Percentiles rank a stretch among this genome's conserved stretches.
These are phyloP conservation scores for Tenthredo notha DNA, from an alignment of 2,888 invertebrate genomes.

Conservation along the genomic window DNA sequence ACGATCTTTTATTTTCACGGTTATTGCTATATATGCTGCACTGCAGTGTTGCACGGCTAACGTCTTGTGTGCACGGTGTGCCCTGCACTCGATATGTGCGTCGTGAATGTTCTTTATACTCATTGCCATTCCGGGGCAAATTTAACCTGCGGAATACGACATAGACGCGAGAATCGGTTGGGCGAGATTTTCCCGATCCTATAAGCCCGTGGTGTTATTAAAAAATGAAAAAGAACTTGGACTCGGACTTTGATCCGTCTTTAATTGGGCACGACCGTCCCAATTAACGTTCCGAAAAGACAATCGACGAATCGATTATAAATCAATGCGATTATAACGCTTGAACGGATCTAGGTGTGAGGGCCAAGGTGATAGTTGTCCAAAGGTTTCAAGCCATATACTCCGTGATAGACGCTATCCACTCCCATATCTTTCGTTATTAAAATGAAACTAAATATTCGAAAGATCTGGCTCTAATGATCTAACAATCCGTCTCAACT, in stretches of 20 bases:
- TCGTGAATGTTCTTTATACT: conserved; percentile 2
- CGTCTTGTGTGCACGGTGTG: background rate
- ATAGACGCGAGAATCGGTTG: background rate
- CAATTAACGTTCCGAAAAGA: conserved; percentile 71
- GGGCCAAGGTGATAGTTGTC: conserved; percentile 59
- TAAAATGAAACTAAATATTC: conserved; percentile 76
- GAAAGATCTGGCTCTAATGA: conserved; percentile 70
- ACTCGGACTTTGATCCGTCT: conserved; percentile 51
- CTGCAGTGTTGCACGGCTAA: background rate
- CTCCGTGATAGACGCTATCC: conserved; percentile 25
- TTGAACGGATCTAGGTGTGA: conserved; percentile 67
- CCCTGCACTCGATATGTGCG: background rate
- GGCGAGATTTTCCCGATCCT: background rate
- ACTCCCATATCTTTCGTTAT: conserved; percentile 69
- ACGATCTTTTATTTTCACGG: conserved; percentile 38
- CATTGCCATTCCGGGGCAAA: background rate
- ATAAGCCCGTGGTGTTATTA: background rate
- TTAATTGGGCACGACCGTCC: conserved; percentile 66
- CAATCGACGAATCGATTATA: conserved; percentile 75
- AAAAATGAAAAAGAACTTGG: background rate
- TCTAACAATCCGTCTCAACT: conserved; percentile 55
- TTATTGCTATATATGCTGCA: background rate
- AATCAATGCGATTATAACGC: conserved; percentile 74
- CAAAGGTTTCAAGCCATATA: conserved; percentile 45
- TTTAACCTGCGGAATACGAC: background rate